phyloP scores from a whole-genome alignment of 2,113 vertebrate species.

The Ailuropoda melanoleuca region DNA sequence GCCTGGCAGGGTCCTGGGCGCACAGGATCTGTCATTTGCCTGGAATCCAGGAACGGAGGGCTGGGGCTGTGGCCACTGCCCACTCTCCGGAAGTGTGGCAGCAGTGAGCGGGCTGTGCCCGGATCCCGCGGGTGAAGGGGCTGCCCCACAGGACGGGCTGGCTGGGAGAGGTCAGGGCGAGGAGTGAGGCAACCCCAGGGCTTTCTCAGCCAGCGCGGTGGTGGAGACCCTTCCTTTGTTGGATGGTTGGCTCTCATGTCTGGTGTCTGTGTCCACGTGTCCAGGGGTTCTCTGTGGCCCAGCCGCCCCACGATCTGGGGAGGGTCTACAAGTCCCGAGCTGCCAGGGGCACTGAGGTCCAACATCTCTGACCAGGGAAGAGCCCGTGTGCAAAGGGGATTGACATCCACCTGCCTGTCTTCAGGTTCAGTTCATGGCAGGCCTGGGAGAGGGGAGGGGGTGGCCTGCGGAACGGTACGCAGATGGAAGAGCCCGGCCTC shows the following conservation, averaged over 20 bases:
- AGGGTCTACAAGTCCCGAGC: too few species aligned
- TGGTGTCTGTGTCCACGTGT: not conserved
- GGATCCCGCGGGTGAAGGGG: not conserved
- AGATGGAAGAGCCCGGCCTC: rapidly evolving
- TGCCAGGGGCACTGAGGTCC: not conserved
- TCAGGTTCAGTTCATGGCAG: rapidly evolving
- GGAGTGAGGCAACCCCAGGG: rapidly evolving
- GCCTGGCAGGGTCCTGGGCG: not conserved
- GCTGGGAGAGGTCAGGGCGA: rapidly evolving
- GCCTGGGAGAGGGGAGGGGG: not conserved
- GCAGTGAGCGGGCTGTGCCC: not conserved
- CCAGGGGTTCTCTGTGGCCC: not conserved
- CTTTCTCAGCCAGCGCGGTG: not conserved
- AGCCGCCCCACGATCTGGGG: not conserved
- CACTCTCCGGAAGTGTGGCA: too few species aligned
- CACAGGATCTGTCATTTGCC: not conserved
- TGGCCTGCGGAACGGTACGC: rapidly evolving
- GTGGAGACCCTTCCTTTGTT: not conserved
- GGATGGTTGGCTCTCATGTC: not conserved
- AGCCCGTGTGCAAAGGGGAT: not conserved
- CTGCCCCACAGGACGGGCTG: not conserved
- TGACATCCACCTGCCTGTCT: rapidly evolving
- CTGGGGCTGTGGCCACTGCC: not conserved
- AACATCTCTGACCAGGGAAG: rapidly evolving
- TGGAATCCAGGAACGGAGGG: not conserved